Base-by-base conservation (phyloP, 2,888 invertebrate species). In the Polydesmus complanatus region DNA sequence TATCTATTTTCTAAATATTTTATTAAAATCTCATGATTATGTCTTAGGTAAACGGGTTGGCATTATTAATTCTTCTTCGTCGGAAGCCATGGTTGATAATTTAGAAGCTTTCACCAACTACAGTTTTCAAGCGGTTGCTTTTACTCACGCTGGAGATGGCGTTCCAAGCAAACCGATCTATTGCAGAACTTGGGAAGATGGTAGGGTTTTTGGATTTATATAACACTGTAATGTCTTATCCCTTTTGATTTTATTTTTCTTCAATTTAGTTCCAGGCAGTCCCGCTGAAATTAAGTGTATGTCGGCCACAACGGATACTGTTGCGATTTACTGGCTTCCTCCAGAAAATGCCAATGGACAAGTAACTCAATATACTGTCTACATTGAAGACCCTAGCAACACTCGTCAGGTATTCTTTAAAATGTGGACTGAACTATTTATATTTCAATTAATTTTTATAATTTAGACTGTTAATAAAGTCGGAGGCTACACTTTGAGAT, bases 41-140 rank as follows among this genome's bases (percentile, higher is more conserved):
- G n/a, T n/a, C n/a, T 27, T 25, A 60, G 60, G 60, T 47, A 54
- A 55, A 47, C 60, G 25, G 23, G 49, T 60, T 5, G 23, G 60
- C 1, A 25, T 60, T 5, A 53, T 54, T 1, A 60, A 60, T 48
- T 60, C 60, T 8, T 54, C 60, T 3, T 26, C 27, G 11, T 19
- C 60, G 14, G 22, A 66, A 0, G 65, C 68, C 2, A 23, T 50
- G 14, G 68, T 70, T 56, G 67, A 68, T 2, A 69, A 66, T 19
- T 56, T 73, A 27, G 65, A 68, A 25, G 66, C 67, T 27, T 68
- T 74, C 52, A 68, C 71, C 62, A 75, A 75, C 68, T 75, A 75
- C 68, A 73, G 73, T 62, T 68, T 75, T 18, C 72, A 73, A 67
- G 72, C 75, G 3, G 65, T 72, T 63, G 74, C 74, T 27, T 74